Base-by-base conservation (phyloP, 2,888 invertebrate genomes). In the Lasioglossum morio region DNA sequence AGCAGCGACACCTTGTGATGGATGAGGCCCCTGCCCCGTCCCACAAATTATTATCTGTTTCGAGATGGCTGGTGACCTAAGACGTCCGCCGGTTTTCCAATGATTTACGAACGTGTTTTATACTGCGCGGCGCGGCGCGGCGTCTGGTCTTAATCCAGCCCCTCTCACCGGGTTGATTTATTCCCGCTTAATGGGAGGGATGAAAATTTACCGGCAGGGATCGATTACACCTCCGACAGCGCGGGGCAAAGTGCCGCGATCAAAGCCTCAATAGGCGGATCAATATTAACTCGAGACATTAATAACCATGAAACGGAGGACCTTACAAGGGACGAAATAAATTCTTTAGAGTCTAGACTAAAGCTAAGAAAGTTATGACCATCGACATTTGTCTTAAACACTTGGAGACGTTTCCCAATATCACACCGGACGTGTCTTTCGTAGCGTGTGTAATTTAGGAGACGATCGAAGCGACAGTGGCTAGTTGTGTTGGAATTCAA, bases 11-110 rank as follows among this genome's bases (percentile, higher is more conserved):
- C 37, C 23, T 27, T 30, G 76, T 86, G 86, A 86, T 86, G 74
- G 85, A 86, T 86, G 85, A 46, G 19, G 66, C 30, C 3, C 10
- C 7, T 23, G 19, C 2, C 19, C 23, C 60, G 10, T 72, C 48
- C 12, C 84, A 57, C 79, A 73, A 84, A 85, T 84, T 84, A 85
- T 84, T 84, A 85, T 85, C 79, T 82, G 77, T 84, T 85, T 84
- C 79, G 48, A 72, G 63, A n/a, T 66, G 73, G 46, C 63, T 27
- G 48, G 66, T 66, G 69, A 77, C 69, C 84, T 77, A 70, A 84
- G 84, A 84, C 83, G 57, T 73, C 77, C 73, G 19, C n/a, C 46
- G 30, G n/a, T 82, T 46, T 70, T 57, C 77, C 82, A 73, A 84
- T 84, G 84, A 84, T 84, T 84, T 84, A 84, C 84, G 84, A 57